Evolutionary conservation across 2,888 invertebrate genomes (phyloP).

Genomic region (Hetaerina titia): DNA sequence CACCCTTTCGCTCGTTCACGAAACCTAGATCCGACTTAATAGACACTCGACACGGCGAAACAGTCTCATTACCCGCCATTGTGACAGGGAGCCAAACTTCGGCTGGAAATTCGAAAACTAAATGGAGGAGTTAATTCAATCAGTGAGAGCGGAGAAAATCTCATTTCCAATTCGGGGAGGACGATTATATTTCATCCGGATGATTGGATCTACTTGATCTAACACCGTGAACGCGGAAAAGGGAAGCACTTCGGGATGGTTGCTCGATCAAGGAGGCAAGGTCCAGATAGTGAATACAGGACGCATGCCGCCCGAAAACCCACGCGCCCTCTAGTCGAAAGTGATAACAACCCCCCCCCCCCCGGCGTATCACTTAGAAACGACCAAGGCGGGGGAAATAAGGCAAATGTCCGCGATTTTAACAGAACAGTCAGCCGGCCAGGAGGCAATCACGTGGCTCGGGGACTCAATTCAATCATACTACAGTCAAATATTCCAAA

Average conservation of each 20-base stretch:
- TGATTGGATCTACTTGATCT: background rate
- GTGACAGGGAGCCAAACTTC: background rate
- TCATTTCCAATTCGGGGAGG: background rate
- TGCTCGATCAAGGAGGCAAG: background rate
- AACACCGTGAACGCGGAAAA: background rate
- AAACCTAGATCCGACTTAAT: background rate
- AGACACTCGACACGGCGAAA: background rate
- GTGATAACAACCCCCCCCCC: background rate
- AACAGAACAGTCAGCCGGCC: no score
- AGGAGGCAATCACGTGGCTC: no score
- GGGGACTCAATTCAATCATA: no score
- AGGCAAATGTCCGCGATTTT: no score
- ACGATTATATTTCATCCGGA: background rate
- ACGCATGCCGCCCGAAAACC: background rate
- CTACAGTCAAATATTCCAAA: no score
- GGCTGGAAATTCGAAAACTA: background rate
- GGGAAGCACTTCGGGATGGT: background rate
- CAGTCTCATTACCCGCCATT: background rate
- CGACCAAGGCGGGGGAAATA: background rate
- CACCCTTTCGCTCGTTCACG: background rate
- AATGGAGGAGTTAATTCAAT: conserved; percentile 31
- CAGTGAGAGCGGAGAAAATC: background rate
- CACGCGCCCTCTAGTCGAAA: background rate
- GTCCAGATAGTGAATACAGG: background rate
- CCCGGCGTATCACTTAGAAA: background rate